phyloP scores from a whole-genome alignment of 2,113 vertebrate species.

The Zingel zingel region DNA sequence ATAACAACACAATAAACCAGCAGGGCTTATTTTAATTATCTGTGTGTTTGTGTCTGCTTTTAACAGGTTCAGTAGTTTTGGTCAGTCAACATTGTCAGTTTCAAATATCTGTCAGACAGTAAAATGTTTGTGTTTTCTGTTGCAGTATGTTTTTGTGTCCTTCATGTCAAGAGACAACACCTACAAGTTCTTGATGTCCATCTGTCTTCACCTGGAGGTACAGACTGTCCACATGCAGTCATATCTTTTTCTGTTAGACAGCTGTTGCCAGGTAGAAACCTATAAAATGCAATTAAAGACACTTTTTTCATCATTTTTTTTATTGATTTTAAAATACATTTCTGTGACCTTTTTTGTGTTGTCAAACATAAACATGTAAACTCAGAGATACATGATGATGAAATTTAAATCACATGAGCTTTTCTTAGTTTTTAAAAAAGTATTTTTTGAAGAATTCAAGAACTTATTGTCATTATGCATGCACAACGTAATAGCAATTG shows the following conservation, averaged over 20 bases:
- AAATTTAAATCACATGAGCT: background rate
- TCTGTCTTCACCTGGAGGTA: constrained; percentile 92
- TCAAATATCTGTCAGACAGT: background rate
- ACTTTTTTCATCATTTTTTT: background rate
- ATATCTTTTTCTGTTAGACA: background rate
- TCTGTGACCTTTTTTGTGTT: background rate
- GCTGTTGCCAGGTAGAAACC: background rate
- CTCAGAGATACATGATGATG: background rate
- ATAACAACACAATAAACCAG: no score
- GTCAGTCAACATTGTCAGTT: background rate
- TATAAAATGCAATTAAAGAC: no score
- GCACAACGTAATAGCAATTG: background rate
- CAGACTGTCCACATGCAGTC: background rate
- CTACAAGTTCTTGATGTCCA: constrained; percentile 91
- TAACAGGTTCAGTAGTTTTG: background rate
- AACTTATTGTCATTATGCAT: background rate
- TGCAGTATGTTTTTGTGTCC: constrained; percentile 94
- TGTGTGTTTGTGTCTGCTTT: no score
- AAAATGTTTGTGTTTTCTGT: constrained; percentile 23
- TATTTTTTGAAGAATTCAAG: background rate
- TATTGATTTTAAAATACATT: background rate
- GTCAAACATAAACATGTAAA: background rate
- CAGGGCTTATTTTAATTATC: background rate
- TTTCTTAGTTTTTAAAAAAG: background rate
- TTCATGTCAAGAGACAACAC: constrained; percentile 95